Percentiles rank a stretch among this genome's conserved stretches.
phyloP scores from a whole-genome alignment of 2,888 invertebrate genomes.

The Metalampra italica region DNA sequence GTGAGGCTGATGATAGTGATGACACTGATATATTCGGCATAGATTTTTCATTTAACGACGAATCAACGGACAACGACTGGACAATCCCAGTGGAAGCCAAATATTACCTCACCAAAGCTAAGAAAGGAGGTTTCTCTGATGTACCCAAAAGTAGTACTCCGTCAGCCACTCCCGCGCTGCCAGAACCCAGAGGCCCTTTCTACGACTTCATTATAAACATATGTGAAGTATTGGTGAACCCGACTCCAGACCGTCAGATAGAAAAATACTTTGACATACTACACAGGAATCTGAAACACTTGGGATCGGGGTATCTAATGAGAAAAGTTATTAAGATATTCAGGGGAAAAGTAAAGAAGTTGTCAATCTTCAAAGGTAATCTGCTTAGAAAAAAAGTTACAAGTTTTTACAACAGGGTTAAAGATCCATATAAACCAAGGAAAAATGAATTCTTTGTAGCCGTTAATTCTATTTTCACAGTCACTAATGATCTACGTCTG shows the following conservation, averaged over 20 bases:
- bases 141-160: neutral
- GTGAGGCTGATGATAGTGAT: neutral
- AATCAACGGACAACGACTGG: neutral
- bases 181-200: slow-evolving; percentile 36
- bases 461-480: slow-evolving; percentile 41
- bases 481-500: slow-evolving; percentile 32
- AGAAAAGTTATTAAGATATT: slow-evolving; percentile 33
- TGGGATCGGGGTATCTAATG: slow-evolving; percentile 31
- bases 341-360: slow-evolving; percentile 26
- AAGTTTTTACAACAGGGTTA: slow-evolving; percentile 31
- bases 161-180: neutral
- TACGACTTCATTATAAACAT: slow-evolving; percentile 45
- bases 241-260: slow-evolving; percentile 27
- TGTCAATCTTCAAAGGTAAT: slow-evolving; percentile 28
- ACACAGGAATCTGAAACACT: slow-evolving; percentile 28
- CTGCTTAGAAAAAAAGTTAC: slow-evolving; percentile 28
- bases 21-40: neutral
- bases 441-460: slow-evolving; percentile 36
- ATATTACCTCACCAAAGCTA: neutral
- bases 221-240: slow-evolving; percentile 35
- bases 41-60: neutral
- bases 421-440: slow-evolving; percentile 27
- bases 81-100: neutral
- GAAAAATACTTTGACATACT: slow-evolving; percentile 37
- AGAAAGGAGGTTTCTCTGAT: neutral